These are phyloP conservation scores for Ailuropoda melanoleuca DNA, from an alignment of 2,113 vertebrate genomes.

Conservation along the genomic window DNA sequence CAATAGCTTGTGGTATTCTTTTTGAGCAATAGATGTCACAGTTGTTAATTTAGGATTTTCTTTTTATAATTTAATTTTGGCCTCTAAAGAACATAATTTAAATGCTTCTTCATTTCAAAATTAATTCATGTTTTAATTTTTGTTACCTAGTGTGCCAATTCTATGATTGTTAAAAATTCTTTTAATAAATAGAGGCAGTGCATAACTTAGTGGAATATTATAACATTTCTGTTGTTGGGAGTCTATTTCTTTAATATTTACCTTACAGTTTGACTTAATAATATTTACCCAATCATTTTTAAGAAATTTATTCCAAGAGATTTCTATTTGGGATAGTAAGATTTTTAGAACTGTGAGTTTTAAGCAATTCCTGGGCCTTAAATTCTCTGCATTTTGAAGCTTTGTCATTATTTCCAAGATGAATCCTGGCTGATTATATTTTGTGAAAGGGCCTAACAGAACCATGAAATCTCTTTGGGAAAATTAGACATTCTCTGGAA, in stretches of 20 bases:
- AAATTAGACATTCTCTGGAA: constrained; percentile 52
- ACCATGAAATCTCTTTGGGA: constrained; percentile 34
- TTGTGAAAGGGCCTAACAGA: constrained; percentile 44
- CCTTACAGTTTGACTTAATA: not conserved
- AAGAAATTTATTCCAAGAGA: constrained; percentile 9
- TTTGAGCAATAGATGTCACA: not conserved
- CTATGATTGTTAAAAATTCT: not conserved
- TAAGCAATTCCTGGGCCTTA: not conserved
- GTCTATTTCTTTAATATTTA: constrained; percentile 16
- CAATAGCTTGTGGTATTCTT: not conserved
- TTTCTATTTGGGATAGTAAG: constrained; percentile 34
- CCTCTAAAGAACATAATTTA: not conserved
- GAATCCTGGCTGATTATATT: constrained; percentile 17
- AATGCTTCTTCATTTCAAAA: constrained; percentile 39
- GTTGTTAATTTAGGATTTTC: not conserved
- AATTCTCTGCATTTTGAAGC: not conserved
- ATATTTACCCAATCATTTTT: constrained; percentile 33
- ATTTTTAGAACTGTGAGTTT: constrained; percentile 46
- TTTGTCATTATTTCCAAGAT: constrained; percentile 41
- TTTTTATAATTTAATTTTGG: constrained; percentile 15
- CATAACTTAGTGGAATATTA: not conserved
- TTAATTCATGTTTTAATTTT: constrained; percentile 6
- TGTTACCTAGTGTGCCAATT: not conserved
- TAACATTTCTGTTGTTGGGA: constrained; percentile 34
- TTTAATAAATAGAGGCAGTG: not conserved